phyloP scores from a whole-genome alignment of 2,113 vertebrate species.

The Chamaetylas fuelleborni region DNA sequence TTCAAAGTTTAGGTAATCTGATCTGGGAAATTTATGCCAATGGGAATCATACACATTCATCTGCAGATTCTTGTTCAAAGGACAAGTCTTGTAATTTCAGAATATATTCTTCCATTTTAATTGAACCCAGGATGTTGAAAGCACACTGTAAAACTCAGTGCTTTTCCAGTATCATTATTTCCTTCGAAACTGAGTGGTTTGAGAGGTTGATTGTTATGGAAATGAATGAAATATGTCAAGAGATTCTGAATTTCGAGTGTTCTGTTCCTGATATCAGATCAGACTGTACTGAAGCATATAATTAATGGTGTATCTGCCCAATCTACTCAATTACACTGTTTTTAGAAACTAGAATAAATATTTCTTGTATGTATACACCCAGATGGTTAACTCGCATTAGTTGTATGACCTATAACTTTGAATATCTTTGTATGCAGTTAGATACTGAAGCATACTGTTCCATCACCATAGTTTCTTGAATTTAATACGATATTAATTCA shows the following conservation, averaged over 20 bases:
- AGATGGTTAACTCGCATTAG: neutral
- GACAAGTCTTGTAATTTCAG: neutral
- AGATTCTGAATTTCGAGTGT: neutral
- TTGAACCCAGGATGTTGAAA: conserved; percentile 12
- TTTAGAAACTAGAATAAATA: conserved; percentile 23
- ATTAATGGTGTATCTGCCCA: conserved; percentile 32
- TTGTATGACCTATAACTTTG: neutral
- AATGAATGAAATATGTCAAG: conserved; percentile 38
- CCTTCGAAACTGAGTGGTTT: neutral
- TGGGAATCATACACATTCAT: neutral
- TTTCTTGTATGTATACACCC: neutral
- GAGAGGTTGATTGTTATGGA: conserved; percentile 45
- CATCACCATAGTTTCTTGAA: neutral
- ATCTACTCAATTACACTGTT: conserved; percentile 34
- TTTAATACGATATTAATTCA: conserved; percentile 22
- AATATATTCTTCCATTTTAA: conserved; percentile 17
- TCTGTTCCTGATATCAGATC: conserved; percentile 9
- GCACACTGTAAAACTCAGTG: neutral
- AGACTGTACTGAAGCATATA: neutral
- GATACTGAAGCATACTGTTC: neutral
- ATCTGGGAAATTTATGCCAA: neutral
- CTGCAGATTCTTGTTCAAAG: conserved; percentile 4
- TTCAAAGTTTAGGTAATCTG: neutral
- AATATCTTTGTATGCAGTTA: neutral
- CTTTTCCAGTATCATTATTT: neutral